Evolutionary conservation across 2,888 invertebrate genomes (phyloP).

Genomic region (Drosophila acutilabella): DNA sequence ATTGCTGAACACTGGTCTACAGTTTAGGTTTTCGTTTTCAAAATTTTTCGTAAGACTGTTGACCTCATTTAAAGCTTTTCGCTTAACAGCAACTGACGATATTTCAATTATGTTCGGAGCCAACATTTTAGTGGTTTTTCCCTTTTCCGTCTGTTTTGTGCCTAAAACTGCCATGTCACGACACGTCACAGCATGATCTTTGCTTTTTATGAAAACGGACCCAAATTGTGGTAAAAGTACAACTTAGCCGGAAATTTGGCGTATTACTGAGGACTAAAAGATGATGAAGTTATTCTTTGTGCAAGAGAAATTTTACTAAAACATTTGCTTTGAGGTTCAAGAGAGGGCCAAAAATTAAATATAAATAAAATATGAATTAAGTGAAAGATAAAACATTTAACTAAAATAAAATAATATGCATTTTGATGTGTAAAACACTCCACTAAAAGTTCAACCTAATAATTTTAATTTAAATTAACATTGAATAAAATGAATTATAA

Average conservation of each 20-base stretch:
- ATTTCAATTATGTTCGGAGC: slow-evolving; percentile 33
- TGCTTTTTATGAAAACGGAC: slow-evolving; percentile 6
- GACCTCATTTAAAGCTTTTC: slow-evolving; percentile 4
- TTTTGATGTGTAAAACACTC: too few species aligned
- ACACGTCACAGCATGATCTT: slow-evolving; percentile 6
- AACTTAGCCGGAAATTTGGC: neutral
- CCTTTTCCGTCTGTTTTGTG: slow-evolving; percentile 14
- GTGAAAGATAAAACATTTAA: too few species aligned
- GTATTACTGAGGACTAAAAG: neutral
- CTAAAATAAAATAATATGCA: too few species aligned
- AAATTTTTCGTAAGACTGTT: neutral
- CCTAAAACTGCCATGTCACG: slow-evolving; percentile 21
- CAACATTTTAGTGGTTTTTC: slow-evolving; percentile 24
- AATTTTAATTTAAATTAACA: too few species aligned
- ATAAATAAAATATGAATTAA: too few species aligned
- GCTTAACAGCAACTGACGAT: slow-evolving; percentile 9
- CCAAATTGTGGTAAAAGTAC: slow-evolving; percentile 10
- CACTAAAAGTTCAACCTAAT: too few species aligned
- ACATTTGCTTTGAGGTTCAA: too few species aligned
- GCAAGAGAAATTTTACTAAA: too few species aligned
- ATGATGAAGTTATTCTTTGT: too few species aligned
- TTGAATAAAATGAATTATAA: too few species aligned
- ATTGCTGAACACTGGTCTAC: neutral
- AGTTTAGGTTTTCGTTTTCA: neutral
- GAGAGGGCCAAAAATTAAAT: too few species aligned